Evolutionary conservation across 2,797 vertebrate species (phyloP), one percentile per base, ranked within the genome.

Genomic region (Luscinia megarhynchos): DNA sequence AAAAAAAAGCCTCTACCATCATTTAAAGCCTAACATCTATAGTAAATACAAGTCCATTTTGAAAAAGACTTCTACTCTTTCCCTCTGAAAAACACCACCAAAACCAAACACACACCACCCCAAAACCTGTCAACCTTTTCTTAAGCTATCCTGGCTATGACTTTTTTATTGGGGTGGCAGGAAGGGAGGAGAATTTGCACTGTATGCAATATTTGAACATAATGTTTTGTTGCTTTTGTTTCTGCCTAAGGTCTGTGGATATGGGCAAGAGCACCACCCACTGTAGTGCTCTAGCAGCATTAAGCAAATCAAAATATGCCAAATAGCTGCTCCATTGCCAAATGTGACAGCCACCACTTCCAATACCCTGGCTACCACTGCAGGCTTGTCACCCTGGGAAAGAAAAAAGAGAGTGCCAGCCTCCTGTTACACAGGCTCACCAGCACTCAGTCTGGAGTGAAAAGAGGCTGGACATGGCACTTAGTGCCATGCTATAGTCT

Each of bases 101-200:
- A 27, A 53, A 23, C 9, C 4, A n/a, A 20, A 30, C 58, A 53
- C 6, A 0, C 11, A 8, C 5, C 4, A 19, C 4, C 23, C 30
- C 17, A 23, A 61, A 53, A 17, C 2, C 1, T 9, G 19, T 38
- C 8, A 41, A 4, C 3, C 7, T 84, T 67, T 72, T 6, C 19
- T 64, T 34, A 62, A 57, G 24, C 11, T 78, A 4, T 20, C 4
- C 10, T 10, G 8, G 18, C 13, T 38, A 48, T 78, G n/a, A n/a
- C 6, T 24, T 74, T 55, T 69, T 66, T 32, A 18, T 9, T 41
- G 53, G 8, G 4, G 10, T 50, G 23, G 5, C 51, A 76, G 40
- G n/a, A 54, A 15, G 23, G 24, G 26, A 50, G 16, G 17, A 79
- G 19, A 70, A 59, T 70, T 67, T 83, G 38, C 57, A 22, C 36